phyloP scores from a whole-genome alignment of 2,113 vertebrate genomes.

The Rhegmatorhina hoffmannsi region DNA sequence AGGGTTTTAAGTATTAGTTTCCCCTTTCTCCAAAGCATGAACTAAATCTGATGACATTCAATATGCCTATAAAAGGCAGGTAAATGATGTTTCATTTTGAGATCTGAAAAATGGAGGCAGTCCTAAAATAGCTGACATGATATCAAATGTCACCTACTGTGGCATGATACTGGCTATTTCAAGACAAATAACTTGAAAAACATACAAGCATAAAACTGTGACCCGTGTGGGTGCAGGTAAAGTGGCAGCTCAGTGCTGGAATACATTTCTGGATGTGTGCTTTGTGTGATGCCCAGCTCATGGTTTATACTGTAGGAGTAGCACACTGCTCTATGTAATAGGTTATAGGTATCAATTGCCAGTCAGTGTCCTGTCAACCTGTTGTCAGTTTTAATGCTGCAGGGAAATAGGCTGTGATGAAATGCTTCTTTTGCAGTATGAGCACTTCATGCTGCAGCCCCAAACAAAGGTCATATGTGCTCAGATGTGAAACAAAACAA shows the following conservation, averaged over 20 bases:
- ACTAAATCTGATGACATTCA: neutral
- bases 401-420: neutral
- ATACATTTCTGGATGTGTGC: fast-evolving
- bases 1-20: neutral
- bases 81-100: neutral
- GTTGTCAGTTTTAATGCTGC: neutral
- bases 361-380: neutral
- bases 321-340: neutral
- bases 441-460: neutral
- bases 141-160: neutral
- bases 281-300: fast-evolving
- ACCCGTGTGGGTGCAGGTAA: neutral
- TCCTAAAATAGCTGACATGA: neutral
- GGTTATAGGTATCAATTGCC: neutral
- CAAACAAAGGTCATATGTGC: fast-evolving
- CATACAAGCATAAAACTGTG: fast-evolving
- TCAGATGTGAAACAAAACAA: neutral
- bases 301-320: neutral
- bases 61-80: neutral
- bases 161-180: neutral
- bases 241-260: fast-evolving
- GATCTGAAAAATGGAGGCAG: neutral
- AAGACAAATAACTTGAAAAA: neutral
- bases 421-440: neutral
- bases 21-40: neutral